These are phyloP conservation scores for Teinopalpus imperialis DNA, from an alignment of 2,888 invertebrate genomes.

Conservation along the genomic window DNA sequence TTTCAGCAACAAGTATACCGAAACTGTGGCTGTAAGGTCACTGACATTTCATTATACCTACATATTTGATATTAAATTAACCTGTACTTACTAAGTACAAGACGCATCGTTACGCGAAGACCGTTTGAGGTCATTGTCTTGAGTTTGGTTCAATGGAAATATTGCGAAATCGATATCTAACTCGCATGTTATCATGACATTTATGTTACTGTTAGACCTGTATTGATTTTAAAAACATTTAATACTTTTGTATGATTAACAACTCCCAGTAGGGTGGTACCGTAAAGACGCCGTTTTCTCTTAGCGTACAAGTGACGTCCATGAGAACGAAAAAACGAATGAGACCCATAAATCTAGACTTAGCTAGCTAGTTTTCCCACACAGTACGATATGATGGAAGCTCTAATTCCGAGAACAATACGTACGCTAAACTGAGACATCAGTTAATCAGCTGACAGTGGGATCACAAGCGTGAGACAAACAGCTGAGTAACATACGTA, in stretches of 20 bases:
- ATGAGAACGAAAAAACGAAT: slow-evolving; percentile 11
- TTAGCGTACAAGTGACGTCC: not conserved
- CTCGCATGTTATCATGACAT: too few relatives aligned
- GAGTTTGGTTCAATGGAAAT: slow-evolving; percentile 1
- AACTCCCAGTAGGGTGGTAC: too few relatives aligned
- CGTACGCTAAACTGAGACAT: slow-evolving; percentile 35
- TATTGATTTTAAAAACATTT: too few relatives aligned
- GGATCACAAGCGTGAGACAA: slow-evolving; percentile 53
- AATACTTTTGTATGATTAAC: too few relatives aligned
- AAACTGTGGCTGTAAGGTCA: slow-evolving; percentile 63
- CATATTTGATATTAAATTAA: slow-evolving; percentile 32
- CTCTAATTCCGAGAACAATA: slow-evolving; percentile 36
- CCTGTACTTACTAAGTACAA: slow-evolving; percentile 21
- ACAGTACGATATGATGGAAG: slow-evolving; percentile 19
- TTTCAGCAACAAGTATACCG: slow-evolving; percentile 70
- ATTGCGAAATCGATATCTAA: not conserved
- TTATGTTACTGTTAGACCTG: too few relatives aligned
- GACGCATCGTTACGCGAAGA: slow-evolving; percentile 12
- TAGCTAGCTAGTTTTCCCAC: slow-evolving; percentile 11
- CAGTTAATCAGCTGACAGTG: slow-evolving; percentile 49
- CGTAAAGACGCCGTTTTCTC: slow-evolving; percentile 5
- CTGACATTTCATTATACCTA: slow-evolving; percentile 55
- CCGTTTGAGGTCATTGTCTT: slow-evolving; percentile 20
- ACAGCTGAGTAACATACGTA: slow-evolving; percentile 36
- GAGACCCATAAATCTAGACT: slow-evolving; percentile 5